Conservation (phyloP, 2,797 vertebrate genomes). For the Aplochiton taeniatus region DNA sequence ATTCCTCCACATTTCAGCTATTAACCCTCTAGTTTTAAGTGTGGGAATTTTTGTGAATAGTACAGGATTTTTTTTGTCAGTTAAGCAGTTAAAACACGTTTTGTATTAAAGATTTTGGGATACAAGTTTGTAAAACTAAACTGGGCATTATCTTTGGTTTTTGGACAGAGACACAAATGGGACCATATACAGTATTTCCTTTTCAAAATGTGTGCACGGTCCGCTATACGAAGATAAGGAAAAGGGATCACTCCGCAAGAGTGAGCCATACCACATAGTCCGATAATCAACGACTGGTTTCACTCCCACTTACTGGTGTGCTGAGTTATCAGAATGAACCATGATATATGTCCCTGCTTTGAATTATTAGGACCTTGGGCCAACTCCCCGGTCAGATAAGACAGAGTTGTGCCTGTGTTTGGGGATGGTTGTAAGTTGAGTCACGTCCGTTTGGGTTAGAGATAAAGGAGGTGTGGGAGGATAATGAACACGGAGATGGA, state of each 20-base stretch:
- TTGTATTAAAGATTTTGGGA: background rate
- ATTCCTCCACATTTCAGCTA: slow-evolving; percentile 8
- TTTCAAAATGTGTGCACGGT: background rate
- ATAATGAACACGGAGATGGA: no score
- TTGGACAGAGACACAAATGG: background rate
- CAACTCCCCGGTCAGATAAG: no score
- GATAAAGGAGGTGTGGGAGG: no score
- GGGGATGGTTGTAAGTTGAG: no score
- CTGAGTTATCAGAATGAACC: background rate
- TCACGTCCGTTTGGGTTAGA: no score
- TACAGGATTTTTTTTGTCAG: slow-evolving; percentile 11
- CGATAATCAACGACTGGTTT: background rate
- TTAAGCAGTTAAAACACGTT: no score
- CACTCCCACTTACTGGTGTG: no score
- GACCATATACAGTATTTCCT: background rate
- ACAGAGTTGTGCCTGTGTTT: no score
- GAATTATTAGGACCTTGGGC: no score
- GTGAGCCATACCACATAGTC: slow-evolving; percentile 17
- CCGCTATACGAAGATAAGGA: slow-evolving; percentile 15
- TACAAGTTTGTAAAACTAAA: background rate
- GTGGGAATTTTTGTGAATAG: slow-evolving; percentile 3
- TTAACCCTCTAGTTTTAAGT: slow-evolving; percentile 14
- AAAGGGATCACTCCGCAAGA: slow-evolving; percentile 16
- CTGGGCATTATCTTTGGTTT: background rate
- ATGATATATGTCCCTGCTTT: slow-evolving; percentile 4